Conservation (phyloP, 2,797 vertebrate genomes). For the Bothrops alternatus region DNA sequence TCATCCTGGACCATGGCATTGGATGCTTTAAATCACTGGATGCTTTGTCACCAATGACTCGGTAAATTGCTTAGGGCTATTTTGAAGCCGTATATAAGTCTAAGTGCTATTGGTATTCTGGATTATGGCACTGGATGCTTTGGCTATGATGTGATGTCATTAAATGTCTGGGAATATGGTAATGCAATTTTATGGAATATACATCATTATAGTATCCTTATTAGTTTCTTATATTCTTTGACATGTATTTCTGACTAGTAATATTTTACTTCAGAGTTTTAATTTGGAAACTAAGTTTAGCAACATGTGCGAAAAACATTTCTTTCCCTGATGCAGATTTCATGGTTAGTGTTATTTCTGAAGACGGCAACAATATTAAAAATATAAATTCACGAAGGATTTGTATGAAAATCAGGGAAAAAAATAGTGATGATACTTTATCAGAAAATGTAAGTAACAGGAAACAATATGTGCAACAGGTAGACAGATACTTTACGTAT, state of each 20-base stretch:
- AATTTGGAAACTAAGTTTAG: background rate
- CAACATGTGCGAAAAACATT: conserved; percentile 21
- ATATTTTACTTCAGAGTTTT: background rate
- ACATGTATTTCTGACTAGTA: background rate
- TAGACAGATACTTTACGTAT: background rate
- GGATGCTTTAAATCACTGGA: background rate
- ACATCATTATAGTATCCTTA: background rate
- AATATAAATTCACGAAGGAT: conserved; percentile 76
- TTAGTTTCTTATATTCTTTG: background rate
- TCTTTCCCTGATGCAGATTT: conserved; percentile 76
- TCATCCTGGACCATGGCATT: background rate
- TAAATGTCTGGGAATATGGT: background rate
- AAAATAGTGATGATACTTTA: conserved; percentile 30
- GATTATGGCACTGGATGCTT: background rate
- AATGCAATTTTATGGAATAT: background rate
- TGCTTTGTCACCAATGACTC: background rate
- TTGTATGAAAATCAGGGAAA: conserved; percentile 85
- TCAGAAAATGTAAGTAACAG: conserved; percentile 73
- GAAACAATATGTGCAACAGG: background rate
- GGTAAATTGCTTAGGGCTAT: background rate
- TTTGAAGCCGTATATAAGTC: background rate
- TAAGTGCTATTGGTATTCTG: background rate
- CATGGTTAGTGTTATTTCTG: conserved; percentile 84
- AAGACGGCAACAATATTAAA: conserved; percentile 80
- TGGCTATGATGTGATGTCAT: background rate